Base-by-base conservation (phyloP, 2,888 invertebrate genomes). In the Pheosia gnoma region DNA sequence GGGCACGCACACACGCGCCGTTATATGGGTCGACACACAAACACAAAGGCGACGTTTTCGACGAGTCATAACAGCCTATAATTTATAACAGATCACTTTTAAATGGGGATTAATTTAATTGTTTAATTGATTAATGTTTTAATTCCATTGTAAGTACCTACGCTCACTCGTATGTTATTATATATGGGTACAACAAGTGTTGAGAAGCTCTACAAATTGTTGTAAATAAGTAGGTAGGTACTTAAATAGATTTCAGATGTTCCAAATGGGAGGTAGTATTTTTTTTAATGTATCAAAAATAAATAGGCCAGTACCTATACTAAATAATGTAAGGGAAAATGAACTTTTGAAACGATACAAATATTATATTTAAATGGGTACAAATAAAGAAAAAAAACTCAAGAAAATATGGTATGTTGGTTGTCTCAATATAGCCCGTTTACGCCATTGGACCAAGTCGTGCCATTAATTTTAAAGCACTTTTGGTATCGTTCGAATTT, bases 11-110 rank as follows among this genome's bases (percentile, higher is more conserved):
- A 88, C 87, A 81, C 64, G 57, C 74, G 60, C 69, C 57, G 57
- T 65, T 84, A 90, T 87, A 88, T 91, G 86, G 89, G 89, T 89
- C 88, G 89, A 72, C 81, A 79, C 82, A 85, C 85, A 80, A 76
- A 77, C 73, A 84, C 82, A 84, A 78, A 78, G 79, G 66, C 11
- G 68, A 66, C 71, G 75, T 77, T 83, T 82, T 80, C 67, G 76
- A 75, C 72, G 69, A 73, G 77, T 77, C 75, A 70, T 63, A 75
- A 72, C 60, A 68, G 67, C 67, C 58, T 63, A 64, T 66, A 67
- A 54, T 37, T 54, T n/a, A n/a, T 9, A 37, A 54, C 38, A 54
- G 54, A 52, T 52, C 36, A 54, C 39, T 11, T 76, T 74, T 67
- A 71, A 75, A 68, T 67, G 65, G 41, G 45, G 45, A 51, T 38